Evolutionary conservation across 2,113 vertebrate genomes (phyloP).

Genomic region (Tiliqua scincoides): DNA sequence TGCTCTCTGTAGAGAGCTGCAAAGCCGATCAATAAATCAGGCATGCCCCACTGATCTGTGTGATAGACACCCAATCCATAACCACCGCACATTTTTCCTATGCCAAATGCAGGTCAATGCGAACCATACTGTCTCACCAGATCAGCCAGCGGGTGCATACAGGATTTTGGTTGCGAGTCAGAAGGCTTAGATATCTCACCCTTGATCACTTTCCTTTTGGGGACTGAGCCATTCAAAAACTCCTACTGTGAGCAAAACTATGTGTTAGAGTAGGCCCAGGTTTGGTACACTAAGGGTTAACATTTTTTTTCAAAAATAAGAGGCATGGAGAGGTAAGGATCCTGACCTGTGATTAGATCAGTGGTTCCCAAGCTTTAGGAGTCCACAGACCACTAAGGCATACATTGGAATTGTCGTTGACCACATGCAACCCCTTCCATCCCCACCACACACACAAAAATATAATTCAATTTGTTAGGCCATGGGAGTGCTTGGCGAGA

Average conservation of each 20-base stretch:
- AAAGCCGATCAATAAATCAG: constrained; percentile 71
- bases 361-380: no score
- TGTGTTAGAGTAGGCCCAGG: no score
- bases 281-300: no score
- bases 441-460: no score
- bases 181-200: constrained; percentile 39
- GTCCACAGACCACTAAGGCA: no score
- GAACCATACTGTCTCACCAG: constrained; percentile 63
- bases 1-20: constrained; percentile 52
- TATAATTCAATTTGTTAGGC: no score
- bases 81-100: constrained; percentile 56
- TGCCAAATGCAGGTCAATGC: constrained; percentile 61
- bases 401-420: no score
- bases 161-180: constrained; percentile 58
- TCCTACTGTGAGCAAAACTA: constrained; percentile 21
- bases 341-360: no score
- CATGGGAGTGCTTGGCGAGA: no score
- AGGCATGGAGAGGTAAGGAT: no score
- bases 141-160: constrained; percentile 57
- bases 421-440: no score
- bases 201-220: constrained; percentile 26
- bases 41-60: constrained; percentile 28
- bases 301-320: no score
- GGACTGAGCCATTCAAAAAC: constrained; percentile 42
- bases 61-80: constrained; percentile 72